These are phyloP conservation scores for Cardiocondyla obscurior DNA, from an alignment of 1,140 invertebrate species.

Conservation along the genomic window DNA sequence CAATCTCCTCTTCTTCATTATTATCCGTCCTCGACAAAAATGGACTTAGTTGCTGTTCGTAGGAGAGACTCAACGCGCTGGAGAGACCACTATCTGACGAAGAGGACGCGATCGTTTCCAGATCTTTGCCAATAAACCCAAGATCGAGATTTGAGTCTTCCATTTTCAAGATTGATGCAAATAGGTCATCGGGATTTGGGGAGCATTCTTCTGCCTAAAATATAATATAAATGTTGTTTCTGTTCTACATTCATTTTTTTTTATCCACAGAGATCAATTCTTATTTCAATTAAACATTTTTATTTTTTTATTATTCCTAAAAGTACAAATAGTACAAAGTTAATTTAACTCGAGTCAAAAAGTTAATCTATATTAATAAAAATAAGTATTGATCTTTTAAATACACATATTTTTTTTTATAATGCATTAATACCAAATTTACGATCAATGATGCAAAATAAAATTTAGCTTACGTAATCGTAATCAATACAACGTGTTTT, in stretches of 20 bases:
- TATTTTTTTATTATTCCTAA: too few relatives aligned
- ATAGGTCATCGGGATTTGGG: conserved; percentile 72
- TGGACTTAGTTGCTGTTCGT: conserved; percentile 79
- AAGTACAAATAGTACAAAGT: too few relatives aligned
- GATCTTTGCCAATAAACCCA: conserved; percentile 75
- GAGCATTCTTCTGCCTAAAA: conserved; percentile 76
- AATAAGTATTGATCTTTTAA: too few relatives aligned
- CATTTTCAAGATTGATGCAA: conserved; percentile 77
- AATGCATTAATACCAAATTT: neutral
- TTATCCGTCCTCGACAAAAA: conserved; percentile 63
- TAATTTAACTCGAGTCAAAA: too few relatives aligned
- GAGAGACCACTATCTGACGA: conserved; percentile 79
- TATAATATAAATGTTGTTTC: neutral
- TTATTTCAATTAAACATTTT: too few relatives aligned
- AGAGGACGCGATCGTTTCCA: conserved; percentile 74
- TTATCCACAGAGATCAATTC: too few relatives aligned
- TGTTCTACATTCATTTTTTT: too few relatives aligned
- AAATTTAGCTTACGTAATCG: neutral
- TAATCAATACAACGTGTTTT: neutral
- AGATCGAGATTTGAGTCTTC: conserved; percentile 69
- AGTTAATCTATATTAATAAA: too few relatives aligned
- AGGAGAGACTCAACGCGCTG: conserved; percentile 76
- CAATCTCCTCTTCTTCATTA: conserved; percentile 75
- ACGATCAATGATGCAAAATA: neutral
- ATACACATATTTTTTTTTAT: neutral